Conservation (phyloP, 1,140 invertebrate genomes). For the Odontomachus brunneus region DNA sequence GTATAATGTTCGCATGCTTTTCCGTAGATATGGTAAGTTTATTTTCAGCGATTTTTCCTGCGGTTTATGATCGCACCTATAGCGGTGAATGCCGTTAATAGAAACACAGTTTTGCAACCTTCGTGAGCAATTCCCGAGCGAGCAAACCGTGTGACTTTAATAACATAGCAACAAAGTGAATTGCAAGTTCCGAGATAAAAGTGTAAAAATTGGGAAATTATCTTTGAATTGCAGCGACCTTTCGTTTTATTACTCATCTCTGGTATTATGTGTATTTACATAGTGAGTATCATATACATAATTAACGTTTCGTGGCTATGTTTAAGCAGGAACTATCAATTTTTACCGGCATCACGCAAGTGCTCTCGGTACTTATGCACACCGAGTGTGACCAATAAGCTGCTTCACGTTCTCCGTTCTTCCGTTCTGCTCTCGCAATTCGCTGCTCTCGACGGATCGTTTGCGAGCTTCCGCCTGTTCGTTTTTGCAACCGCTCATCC, state of each 20-base stretch:
- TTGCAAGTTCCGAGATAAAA: too few relatives aligned
- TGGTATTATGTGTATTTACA: background rate
- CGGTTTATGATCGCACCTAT: too few relatives aligned
- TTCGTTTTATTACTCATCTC: too few relatives aligned
- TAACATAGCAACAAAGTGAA: background rate
- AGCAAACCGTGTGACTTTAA: background rate
- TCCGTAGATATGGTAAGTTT: too few relatives aligned
- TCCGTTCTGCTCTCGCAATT: conserved; percentile 51
- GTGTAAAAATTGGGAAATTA: too few relatives aligned
- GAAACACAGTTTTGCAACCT: conserved; percentile 10
- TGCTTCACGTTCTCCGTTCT: conserved; percentile 38
- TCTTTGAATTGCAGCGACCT: too few relatives aligned
- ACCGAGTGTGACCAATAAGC: conserved; percentile 13
- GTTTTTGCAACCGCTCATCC: conserved; percentile 38
- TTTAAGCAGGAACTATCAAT: background rate
- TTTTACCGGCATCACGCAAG: conserved; percentile 33
- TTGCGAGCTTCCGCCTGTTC: conserved; percentile 37
- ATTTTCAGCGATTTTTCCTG: too few relatives aligned
- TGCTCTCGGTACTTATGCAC: background rate
- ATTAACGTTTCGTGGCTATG: background rate
- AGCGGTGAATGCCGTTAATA: background rate
- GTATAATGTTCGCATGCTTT: too few relatives aligned
- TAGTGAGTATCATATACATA: background rate
- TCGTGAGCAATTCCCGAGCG: background rate
- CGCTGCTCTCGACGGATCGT: conserved; percentile 31